A percentile compares a stretch with the other conserved stretches of the same genome.
These are phyloP conservation scores for Erythrocercus mccallii DNA, from an alignment of 2,113 vertebrate species.

Conservation along the genomic window DNA sequence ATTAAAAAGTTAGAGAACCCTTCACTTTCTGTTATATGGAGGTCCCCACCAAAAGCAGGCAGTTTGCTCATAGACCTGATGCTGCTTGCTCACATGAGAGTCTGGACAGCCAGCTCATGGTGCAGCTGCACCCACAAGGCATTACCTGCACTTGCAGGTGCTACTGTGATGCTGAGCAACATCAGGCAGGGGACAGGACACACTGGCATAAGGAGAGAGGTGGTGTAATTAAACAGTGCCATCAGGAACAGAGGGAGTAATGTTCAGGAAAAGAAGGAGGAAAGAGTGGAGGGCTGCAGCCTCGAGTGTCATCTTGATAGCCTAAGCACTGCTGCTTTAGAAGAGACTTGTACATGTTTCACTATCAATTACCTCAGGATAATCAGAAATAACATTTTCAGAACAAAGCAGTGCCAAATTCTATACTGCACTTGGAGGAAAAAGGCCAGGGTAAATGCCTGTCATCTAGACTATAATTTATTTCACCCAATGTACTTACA, in stretches of 20 bases:
- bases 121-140: neutral
- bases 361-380: constrained; percentile 49
- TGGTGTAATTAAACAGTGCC: neutral
- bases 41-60: neutral
- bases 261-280: neutral
- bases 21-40: neutral
- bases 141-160: neutral
- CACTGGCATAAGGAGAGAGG: neutral
- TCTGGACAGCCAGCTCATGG: neutral
- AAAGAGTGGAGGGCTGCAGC: neutral
- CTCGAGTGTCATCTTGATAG: neutral
- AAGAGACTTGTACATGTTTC: neutral
- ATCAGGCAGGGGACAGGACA: neutral
- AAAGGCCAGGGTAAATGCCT: constrained; percentile 45
- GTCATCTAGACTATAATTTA: constrained; percentile 66
- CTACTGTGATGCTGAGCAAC: neutral
- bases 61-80: neutral
- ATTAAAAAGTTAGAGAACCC: neutral
- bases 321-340: neutral
- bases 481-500: constrained; percentile 68
- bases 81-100: neutral
- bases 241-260: neutral
- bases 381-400: constrained; percentile 64
- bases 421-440: constrained; percentile 48
- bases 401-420: constrained; percentile 63